Evolutionary conservation across 2,888 invertebrate species (phyloP), one percentile per base, ranked within the genome.

Genomic region (Venustoraphidia nigricollis): DNA sequence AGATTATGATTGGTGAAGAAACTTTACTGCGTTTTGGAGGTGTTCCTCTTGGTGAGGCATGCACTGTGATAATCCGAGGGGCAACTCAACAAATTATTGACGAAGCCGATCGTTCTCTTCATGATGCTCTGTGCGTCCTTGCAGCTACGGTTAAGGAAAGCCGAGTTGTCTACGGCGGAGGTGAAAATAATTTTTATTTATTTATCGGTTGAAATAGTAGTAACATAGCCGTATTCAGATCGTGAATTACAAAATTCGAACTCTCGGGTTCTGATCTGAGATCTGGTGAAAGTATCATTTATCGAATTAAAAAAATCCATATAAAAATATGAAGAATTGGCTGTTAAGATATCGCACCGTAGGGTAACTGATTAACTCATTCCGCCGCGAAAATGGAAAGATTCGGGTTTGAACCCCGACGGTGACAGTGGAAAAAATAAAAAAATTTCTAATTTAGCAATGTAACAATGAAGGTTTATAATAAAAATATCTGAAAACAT

Each of bases 51-150:
- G 97, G 98, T 27, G 89, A 98, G 63, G 98, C 98, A 9, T 99
- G 98, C 67, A 93, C 95, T 0, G 80, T 99, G 54, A 85, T 99
- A 1, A 84, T 99, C 58, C 83, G 98, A 52, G 98, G 97, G 45
- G 96, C 98, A 34, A 99, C 98, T 0, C 87, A 95, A 66, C 98
- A 98, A 68, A 93, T 95, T 61, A 79, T 99, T 37, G 98, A 98
- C 60, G 98, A 99, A 68, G 97, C 98, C 0, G 97, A 99, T 60
- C 80, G 98, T 42, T 97, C 97, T 0, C 70, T 99, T 45, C 98
- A 99, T 64, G 98, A 99, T 65, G 98, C 97, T 1, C 77, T 99
- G 3, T 98, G 98, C 66, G 98, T 98, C 1, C 73, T 98, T 47
- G 80, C 92, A 2, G 93, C 95, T 36, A 97, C 97, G 6, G 93